A percentile compares a stretch with the other conserved stretches of the same genome.
These are phyloP conservation scores for Macaria liturata DNA, from an alignment of 2,888 invertebrate genomes.

Conservation along the genomic window DNA sequence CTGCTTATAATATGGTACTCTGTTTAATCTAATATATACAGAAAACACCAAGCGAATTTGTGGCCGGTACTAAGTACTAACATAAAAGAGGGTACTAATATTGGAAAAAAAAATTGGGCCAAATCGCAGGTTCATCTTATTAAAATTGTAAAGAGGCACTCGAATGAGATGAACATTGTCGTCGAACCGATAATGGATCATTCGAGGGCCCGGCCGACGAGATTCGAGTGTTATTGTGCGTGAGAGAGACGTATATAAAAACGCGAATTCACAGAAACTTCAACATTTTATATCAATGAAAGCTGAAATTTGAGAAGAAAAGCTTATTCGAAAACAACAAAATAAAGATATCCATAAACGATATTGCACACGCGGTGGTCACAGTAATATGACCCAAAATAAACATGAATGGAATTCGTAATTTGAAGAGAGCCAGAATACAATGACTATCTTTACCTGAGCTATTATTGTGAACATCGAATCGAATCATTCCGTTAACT, in stretches of 20 bases:
- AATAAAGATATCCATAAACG: too few species aligned
- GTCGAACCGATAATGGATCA: constrained; percentile 11
- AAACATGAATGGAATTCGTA: constrained; percentile 1
- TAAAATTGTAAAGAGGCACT: constrained; percentile 15
- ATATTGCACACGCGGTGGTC: too few species aligned
- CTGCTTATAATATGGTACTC: neutral
- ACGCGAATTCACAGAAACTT: too few species aligned
- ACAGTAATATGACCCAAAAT: neutral
- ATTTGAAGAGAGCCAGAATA: neutral
- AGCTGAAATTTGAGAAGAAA: neutral
- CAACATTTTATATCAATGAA: neutral
- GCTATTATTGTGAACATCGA: too few species aligned
- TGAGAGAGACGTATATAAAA: too few species aligned
- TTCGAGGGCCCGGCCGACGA: too few species aligned
- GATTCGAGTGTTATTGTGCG: too few species aligned
- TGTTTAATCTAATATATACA: too few species aligned
- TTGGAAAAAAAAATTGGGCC: constrained; percentile 2
- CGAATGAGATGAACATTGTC: constrained; percentile 8
- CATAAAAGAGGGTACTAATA: neutral
- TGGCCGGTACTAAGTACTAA: neutral
- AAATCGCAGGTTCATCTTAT: constrained; percentile 11
- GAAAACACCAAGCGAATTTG: constrained; percentile 1
- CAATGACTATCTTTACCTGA: too few species aligned
- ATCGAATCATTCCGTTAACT: too few species aligned
- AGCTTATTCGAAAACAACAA: too few species aligned